Base-by-base conservation (phyloP, 2,113 vertebrate species). In the Amazona vittata region DNA sequence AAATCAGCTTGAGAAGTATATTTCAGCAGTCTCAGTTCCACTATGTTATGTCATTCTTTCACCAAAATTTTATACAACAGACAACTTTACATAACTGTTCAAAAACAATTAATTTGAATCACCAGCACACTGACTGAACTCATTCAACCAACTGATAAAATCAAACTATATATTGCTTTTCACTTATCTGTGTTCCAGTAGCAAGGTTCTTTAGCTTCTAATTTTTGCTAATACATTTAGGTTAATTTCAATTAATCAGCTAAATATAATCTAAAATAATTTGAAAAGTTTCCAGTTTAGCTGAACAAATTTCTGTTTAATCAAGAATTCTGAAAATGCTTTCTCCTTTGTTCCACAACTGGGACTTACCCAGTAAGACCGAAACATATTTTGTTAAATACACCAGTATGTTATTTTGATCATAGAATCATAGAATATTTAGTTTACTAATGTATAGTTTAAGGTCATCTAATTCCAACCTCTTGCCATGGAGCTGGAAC, bases 71-170 rank as follows among this genome's bases (percentile, higher is more conserved):
- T 64, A 80, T 67, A 37, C 10, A 82, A 62, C 19, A 74, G 68
- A 67, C 60, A 63, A 70, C 78, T 64, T 47, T 39, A 5, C 35
- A 46, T 46, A 33, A 70, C 11, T 39, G 5, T 71, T 78, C 16
- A 37, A 71, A 87, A 68, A 55, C 3, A 81, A 90, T 74, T 47
- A 65, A 57, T 65, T 62, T 41, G 6, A 84, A 81, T 53, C 47
- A 71, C 46, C 31, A 81, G 33, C 31, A 77, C 43, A 55, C n/a
- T 69, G 44, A n/a, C 65, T 89, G 37, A 92, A 84, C 17, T 81
- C 33, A 82, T 89, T 94, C n/a, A 90, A 89, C 88, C 39, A 86
- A 65, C 44, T 60, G 43, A 93, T 60, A 37, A 77, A 93, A 69
- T 80, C 39, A 74, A 90, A 63, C 20, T 26, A 69, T 33, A 41